A percentile compares a stretch with the other conserved stretches of the same genome.
Conservation (phyloP, 2,797 vertebrate species). For the Gambusia yucatana region DNA sequence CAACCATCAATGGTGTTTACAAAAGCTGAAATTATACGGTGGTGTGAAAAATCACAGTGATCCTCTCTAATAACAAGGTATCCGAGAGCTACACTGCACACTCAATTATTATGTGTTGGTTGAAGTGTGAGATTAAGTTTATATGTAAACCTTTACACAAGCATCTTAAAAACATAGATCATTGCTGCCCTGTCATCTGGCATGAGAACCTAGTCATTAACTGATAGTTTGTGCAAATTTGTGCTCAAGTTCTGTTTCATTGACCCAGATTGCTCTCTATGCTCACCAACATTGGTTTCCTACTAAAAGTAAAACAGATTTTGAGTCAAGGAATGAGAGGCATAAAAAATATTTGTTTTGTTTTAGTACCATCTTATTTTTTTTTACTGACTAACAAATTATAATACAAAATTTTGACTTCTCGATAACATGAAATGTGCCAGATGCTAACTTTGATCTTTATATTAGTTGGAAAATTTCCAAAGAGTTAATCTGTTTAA, state of each 20-base stretch:
- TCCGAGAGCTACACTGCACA: neutral
- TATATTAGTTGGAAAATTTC: neutral
- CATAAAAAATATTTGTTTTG: neutral
- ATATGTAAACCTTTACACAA: neutral
- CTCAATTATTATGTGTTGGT: neutral
- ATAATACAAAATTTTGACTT: neutral
- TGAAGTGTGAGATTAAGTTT: constrained; percentile 3
- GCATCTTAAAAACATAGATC: neutral
- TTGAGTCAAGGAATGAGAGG: neutral
- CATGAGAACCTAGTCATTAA: neutral
- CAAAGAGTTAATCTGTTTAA: neutral
- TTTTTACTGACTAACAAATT: neutral
- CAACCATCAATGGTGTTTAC: constrained; percentile 8
- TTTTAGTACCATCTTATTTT: neutral
- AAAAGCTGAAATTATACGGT: constrained; percentile 36
- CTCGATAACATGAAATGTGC: neutral
- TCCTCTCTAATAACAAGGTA: constrained; percentile 20
- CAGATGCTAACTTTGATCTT: neutral
- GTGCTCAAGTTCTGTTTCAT: neutral
- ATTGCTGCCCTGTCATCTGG: neutral
- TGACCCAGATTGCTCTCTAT: neutral
- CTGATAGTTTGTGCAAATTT: neutral
- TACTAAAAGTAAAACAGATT: neutral
- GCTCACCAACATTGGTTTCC: neutral
- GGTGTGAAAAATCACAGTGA: constrained; percentile 20